These are phyloP conservation scores for Osmerus eperlanus DNA, from an alignment of 2,113 vertebrate species.

Conservation along the genomic window DNA sequence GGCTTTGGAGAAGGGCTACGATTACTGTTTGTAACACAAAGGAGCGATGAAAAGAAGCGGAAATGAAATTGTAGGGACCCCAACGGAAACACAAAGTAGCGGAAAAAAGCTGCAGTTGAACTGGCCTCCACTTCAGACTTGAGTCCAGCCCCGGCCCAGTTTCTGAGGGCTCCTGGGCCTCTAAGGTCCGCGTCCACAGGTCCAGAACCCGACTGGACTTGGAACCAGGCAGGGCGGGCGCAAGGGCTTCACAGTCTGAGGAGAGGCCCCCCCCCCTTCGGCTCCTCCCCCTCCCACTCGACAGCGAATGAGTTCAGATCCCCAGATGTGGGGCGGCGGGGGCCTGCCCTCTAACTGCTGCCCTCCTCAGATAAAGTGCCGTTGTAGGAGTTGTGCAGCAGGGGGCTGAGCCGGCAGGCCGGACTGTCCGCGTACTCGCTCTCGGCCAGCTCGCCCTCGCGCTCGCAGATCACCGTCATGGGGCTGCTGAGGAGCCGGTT, in stretches of 20 bases:
- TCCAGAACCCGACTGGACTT: constrained; percentile 3
- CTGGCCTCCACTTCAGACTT: constrained; percentile 46
- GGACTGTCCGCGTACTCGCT: constrained; percentile 59
- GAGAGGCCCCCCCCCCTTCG: constrained; percentile 17
- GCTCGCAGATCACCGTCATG: constrained; percentile 96
- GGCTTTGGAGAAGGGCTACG: constrained; percentile 37
- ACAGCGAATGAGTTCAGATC: constrained; percentile 34
- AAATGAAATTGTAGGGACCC: constrained; percentile 22
- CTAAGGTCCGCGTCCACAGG: constrained; percentile 29
- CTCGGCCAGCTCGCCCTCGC: constrained; percentile 84
- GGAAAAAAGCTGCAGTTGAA: constrained; percentile 49
- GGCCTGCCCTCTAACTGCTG: constrained; percentile 58
- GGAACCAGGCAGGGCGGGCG: constrained; percentile 19
- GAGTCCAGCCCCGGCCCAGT: constrained; percentile 22
- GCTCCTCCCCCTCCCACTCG: constrained; percentile 32
- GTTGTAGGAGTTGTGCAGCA: constrained; percentile 56
- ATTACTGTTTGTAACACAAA: constrained; percentile 32
- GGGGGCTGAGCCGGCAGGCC: constrained; percentile 23
- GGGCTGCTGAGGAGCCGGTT: constrained; percentile 94
- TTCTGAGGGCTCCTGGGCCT: constrained; percentile 27
- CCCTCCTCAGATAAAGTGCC: constrained; percentile 75
- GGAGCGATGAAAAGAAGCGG: constrained; percentile 39
- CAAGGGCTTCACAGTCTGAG: constrained; percentile 24
- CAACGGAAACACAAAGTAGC: not conserved
- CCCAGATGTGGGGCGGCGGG: constrained; percentile 16